phyloP scores from a whole-genome alignment of 2,888 invertebrate genomes.

The Sminthurides aquaticus region DNA sequence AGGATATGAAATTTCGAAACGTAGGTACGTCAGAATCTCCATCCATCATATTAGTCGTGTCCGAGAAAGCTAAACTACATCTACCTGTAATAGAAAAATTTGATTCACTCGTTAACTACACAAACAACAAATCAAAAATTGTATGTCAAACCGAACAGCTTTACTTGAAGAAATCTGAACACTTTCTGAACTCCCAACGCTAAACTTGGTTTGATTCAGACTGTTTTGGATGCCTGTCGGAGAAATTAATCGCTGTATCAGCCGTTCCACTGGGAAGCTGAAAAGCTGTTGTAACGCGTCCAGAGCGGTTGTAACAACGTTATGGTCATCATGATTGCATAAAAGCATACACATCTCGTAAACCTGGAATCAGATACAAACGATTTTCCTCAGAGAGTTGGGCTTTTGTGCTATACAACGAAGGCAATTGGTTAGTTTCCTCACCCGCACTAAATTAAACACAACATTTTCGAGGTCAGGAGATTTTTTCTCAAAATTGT shows the following conservation, averaged over 20 bases:
- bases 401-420: neutral
- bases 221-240: constrained; percentile 48
- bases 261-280: constrained; percentile 52
- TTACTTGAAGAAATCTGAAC: constrained; percentile 25
- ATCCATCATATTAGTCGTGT: constrained; percentile 33
- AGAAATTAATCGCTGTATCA: constrained; percentile 53
- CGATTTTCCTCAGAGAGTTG: neutral
- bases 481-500: constrained; percentile 11
- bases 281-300: constrained; percentile 63
- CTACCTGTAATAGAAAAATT: constrained; percentile 19
- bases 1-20: constrained; percentile 32
- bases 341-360: constrained; percentile 63
- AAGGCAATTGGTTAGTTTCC: neutral
- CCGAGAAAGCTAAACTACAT: constrained; percentile 31
- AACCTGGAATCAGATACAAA: constrained; percentile 52
- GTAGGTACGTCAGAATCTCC: constrained; percentile 36
- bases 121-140: neutral
- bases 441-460: constrained; percentile 29
- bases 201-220: constrained; percentile 32
- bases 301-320: constrained; percentile 76
- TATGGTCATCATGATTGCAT: constrained; percentile 63
- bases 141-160: neutral
- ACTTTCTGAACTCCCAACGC: constrained; percentile 12
- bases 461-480: constrained; percentile 26
- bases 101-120: neutral